Percentiles rank a stretch among this genome's conserved stretches.
phyloP scores from a whole-genome alignment of 2,797 vertebrate species.

The Moxostoma hubbsi region DNA sequence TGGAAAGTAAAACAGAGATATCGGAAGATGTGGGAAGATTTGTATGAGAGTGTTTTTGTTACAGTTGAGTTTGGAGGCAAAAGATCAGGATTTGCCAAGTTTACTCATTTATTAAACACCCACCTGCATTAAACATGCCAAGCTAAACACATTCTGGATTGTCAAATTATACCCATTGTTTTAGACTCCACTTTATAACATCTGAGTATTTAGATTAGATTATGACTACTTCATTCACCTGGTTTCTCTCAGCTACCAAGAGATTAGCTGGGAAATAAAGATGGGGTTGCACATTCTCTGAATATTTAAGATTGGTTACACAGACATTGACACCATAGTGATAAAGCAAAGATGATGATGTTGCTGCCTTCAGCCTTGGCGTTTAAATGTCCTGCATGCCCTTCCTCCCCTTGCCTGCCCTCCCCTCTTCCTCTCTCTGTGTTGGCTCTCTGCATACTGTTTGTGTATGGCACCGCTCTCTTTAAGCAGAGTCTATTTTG shows the following conservation, averaged over 20 bases:
- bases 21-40: conserved; percentile 29
- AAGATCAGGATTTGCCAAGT: conserved; percentile 1
- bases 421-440: conserved; percentile 64
- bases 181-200: neutral
- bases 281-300: conserved; percentile 27
- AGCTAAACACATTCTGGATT: conserved; percentile 5
- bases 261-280: conserved; percentile 23
- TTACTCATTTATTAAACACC: neutral
- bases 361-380: conserved; percentile 84
- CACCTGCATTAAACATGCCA: conserved; percentile 25
- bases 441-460: conserved; percentile 62
- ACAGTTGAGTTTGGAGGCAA: neutral
- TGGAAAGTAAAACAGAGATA: conserved; percentile 47
- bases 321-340: conserved; percentile 61
- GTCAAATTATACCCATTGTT: neutral
- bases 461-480: conserved; percentile 63
- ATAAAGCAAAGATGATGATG: conserved; percentile 72
- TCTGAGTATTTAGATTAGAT: conserved; percentile 26
- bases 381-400: conserved; percentile 87
- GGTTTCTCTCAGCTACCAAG: conserved; percentile 45
- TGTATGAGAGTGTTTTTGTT: conserved; percentile 18
- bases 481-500: conserved; percentile 56
- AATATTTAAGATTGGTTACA: conserved; percentile 49
- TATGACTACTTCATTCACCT: conserved; percentile 35
- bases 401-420: conserved; percentile 59